Percentiles rank a stretch among this genome's conserved stretches.
phyloP scores from a whole-genome alignment of 1,140 invertebrate species.

The Holcopasites calliopsidis region DNA sequence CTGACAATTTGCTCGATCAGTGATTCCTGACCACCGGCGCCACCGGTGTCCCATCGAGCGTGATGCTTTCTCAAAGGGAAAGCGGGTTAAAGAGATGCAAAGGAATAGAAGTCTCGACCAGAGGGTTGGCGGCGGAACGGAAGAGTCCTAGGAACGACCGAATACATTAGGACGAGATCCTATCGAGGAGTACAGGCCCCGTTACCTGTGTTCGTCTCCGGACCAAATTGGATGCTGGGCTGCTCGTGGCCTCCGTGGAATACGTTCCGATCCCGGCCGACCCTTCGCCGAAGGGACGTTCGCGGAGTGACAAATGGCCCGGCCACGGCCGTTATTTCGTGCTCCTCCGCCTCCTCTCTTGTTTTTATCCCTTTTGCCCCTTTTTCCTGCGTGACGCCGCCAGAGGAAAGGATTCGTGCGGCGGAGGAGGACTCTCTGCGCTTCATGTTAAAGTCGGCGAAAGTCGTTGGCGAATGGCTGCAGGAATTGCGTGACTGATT shows the following conservation, averaged over 20 bases:
- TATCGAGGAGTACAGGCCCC: conserved; percentile 62
- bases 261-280: conserved; percentile 62
- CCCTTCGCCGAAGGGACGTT: conserved; percentile 60
- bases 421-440: no score
- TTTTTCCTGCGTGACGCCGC: background rate
- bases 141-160: conserved; percentile 36
- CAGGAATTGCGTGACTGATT: no score
- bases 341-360: conserved; percentile 27
- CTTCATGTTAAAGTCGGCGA: no score
- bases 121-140: background rate
- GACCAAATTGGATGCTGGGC: conserved; percentile 65
- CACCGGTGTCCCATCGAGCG: conserved; percentile 47
- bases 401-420: background rate
- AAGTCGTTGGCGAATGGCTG: no score
- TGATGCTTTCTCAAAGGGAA: conserved; percentile 40
- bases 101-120: background rate
- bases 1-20: conserved; percentile 27
- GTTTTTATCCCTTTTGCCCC: background rate
- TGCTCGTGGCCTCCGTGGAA: conserved; percentile 57
- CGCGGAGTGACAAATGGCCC: conserved; percentile 65
- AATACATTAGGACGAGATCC: conserved; percentile 68
- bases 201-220: conserved; percentile 65
- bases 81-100: conserved; percentile 8
- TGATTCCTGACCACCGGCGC: conserved; percentile 35
- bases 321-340: conserved; percentile 60